phyloP scores from a whole-genome alignment of 2,113 vertebrate species.

The Peromyscus maniculatus region DNA sequence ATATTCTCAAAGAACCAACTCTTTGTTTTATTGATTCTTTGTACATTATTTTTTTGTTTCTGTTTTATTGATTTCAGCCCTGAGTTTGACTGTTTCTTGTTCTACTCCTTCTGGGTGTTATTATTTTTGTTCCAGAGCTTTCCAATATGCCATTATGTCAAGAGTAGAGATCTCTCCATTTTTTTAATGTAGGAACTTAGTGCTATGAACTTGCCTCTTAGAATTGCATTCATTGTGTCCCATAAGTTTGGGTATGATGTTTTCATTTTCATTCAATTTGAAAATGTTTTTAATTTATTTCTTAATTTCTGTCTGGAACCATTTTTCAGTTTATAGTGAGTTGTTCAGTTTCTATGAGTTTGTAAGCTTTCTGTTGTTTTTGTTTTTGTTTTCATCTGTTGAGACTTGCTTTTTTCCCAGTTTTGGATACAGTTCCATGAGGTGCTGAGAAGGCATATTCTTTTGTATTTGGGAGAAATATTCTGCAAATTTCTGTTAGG shows the following conservation, averaged over 20 bases:
- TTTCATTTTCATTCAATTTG: not conserved
- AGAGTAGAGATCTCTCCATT: not conserved
- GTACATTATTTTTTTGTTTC: not conserved
- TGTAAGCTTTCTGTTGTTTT: not conserved
- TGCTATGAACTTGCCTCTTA: not conserved
- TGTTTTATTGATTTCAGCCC: not conserved
- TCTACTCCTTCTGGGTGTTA: not conserved
- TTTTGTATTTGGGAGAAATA: not conserved
- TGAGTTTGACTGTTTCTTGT: not conserved
- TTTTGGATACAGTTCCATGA: not conserved
- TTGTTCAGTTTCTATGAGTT: not conserved
- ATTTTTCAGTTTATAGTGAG: not conserved
- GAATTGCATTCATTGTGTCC: not conserved
- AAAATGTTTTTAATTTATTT: not conserved
- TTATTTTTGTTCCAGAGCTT: not conserved
- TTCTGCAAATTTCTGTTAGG: not conserved
- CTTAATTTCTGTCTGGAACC: not conserved
- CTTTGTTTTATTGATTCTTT: not conserved
- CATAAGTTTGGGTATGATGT: not conserved
- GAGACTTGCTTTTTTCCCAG: not conserved
- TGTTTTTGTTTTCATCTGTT: not conserved
- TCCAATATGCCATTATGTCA: not conserved
- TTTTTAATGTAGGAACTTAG: not conserved
- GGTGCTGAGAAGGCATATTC: not conserved
- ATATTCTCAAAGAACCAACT: not conserved